phyloP scores from a whole-genome alignment of 2,888 invertebrate genomes.

The Pilophorus perplexus region DNA sequence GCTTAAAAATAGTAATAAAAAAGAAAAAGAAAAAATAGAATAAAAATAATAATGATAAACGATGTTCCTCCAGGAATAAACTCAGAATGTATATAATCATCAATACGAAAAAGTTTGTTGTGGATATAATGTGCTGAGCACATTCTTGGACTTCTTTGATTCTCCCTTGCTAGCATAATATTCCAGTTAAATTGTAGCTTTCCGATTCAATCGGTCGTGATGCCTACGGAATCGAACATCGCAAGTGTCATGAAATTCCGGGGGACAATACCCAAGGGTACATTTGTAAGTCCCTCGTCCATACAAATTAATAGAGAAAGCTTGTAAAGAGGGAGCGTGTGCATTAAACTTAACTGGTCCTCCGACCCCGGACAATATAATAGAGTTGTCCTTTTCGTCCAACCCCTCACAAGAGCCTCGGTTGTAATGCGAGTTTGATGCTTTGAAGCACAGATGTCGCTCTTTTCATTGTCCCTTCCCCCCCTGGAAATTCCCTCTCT shows the following conservation, averaged over 20 bases:
- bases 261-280: conserved; percentile 27
- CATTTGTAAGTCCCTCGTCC: conserved; percentile 40
- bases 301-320: conserved; percentile 46
- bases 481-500: neutral
- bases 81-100: no score
- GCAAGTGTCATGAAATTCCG: neutral
- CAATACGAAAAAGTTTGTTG: no score
- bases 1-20: no score
- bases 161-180: no score
- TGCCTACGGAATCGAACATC: neutral
- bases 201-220: no score
- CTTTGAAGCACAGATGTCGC: conserved; percentile 44
- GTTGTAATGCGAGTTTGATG: conserved; percentile 47
- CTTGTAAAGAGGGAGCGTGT: conserved; percentile 36
- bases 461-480: conserved; percentile 40
- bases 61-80: no score
- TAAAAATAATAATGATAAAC: no score
- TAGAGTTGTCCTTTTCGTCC: conserved; percentile 42
- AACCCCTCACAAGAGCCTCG: conserved; percentile 5
- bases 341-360: conserved; percentile 45
- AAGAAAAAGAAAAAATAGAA: no score
- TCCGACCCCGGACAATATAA: conserved; percentile 35
- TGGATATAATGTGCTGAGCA: no score
- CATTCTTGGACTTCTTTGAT: no score
- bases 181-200: no score